phyloP scores from a whole-genome alignment of 2,888 invertebrate species.

The Branchinecta sandiegonensis region DNA sequence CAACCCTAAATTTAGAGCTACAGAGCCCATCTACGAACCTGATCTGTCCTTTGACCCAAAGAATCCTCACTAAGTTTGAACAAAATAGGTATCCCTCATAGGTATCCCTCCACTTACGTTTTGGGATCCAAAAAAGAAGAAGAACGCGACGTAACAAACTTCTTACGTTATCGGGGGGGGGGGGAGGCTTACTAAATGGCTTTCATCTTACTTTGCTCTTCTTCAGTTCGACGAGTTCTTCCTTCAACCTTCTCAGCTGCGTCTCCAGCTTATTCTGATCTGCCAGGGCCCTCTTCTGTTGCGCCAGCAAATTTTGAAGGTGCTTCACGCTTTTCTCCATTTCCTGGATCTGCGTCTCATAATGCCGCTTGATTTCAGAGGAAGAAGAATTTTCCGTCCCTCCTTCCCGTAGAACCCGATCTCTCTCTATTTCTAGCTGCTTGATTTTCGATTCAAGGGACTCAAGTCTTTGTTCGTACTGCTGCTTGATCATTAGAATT shows the following conservation, averaged over 20 bases:
- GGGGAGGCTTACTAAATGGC: too few species aligned
- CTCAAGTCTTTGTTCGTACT: conserved; percentile 81
- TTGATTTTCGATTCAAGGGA: conserved; percentile 68
- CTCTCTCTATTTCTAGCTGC: conserved; percentile 76
- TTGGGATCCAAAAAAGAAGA: too few species aligned
- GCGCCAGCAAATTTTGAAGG: conserved; percentile 69
- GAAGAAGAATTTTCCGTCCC: background rate
- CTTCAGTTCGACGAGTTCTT: conserved; percentile 67
- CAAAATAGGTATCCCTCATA: too few species aligned
- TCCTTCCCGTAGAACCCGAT: conserved; percentile 53
- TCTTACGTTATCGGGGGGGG: too few species aligned
- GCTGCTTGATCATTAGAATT: conserved; percentile 64
- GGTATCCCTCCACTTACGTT: too few species aligned
- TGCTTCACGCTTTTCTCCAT: conserved; percentile 75
- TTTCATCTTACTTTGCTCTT: conserved; percentile 49
- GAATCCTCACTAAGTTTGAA: too few species aligned
- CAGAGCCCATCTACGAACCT: too few species aligned
- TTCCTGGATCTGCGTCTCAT: conserved; percentile 63
- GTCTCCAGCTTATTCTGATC: conserved; percentile 63
- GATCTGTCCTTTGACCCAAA: too few species aligned
- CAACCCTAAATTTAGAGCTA: too few species aligned
- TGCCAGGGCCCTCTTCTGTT: conserved; percentile 68
- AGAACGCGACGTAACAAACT: too few species aligned
- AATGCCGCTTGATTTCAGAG: conserved; percentile 60
- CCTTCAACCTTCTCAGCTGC: conserved; percentile 52